Percentiles rank a stretch among this genome's conserved stretches.
Conservation (phyloP, 2,113 vertebrate species). For the Mus spicilegus region DNA sequence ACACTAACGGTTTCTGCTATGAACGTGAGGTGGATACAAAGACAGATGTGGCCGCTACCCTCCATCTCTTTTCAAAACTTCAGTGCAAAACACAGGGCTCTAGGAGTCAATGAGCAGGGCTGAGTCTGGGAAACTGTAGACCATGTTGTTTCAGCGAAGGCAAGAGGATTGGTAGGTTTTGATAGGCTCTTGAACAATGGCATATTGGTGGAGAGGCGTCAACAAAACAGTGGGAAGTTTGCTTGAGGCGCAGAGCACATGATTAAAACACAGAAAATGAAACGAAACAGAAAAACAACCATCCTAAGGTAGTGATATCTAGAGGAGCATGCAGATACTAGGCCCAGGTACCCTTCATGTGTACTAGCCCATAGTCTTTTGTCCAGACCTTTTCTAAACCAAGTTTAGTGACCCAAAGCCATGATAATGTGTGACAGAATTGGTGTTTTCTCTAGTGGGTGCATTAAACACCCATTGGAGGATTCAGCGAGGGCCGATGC, state of each 20-base stretch:
- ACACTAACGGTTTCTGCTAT: not conserved
- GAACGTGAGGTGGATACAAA: not conserved
- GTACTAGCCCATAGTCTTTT: not conserved
- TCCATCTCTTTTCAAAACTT: not conserved
- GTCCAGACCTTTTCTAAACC: not conserved
- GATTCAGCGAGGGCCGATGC: not conserved
- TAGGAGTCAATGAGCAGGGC: not conserved
- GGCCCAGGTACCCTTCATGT: not conserved
- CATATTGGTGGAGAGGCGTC: not conserved
- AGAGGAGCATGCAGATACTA: not conserved
- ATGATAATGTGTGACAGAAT: not conserved
- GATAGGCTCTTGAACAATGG: not conserved
- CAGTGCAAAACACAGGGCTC: not conserved
- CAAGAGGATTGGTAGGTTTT: not conserved
- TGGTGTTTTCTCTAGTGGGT: not conserved
- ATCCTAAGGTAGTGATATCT: not conserved
- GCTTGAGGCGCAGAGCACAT: not conserved
- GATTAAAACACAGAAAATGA: not conserved
- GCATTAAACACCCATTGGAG: not conserved
- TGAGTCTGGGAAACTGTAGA: slow-evolving; percentile 5
- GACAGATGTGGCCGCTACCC: no score
- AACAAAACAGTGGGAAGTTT: not conserved
- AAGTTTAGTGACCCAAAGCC: not conserved
- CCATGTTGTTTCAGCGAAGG: not conserved
- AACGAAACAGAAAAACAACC: not conserved